Base-by-base conservation (phyloP, 1,140 invertebrate genomes). In the Zaprionus capensis region DNA sequence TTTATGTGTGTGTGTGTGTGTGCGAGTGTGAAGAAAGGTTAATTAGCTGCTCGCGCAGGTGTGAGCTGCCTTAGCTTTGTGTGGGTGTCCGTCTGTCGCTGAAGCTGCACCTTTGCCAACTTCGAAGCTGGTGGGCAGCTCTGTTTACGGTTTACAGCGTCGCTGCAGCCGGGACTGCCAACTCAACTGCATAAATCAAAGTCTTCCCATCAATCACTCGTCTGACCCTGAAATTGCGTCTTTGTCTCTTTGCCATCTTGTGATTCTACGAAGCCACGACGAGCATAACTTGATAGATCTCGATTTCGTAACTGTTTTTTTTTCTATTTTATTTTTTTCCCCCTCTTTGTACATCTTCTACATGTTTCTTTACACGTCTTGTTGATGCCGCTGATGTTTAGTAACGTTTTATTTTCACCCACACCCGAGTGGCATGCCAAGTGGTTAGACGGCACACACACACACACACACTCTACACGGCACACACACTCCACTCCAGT, bases 381-480 rank as follows among this genome's bases (percentile, higher is more conserved):
- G 58, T 64, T 31, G 53, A 61, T 76, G 74, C 61, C 62, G 46
- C 68, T 17, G n/a, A 51, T 49, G 71, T 61, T 72, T 78, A 83
- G 71, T 76, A 72, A 71, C 74, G 83, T 88, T 81, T 90, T 88
- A 88, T 88, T 88, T 88, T 88, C 81, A 84, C 85, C 84, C 46
- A 65, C 70, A 68, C 85, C 51, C 55, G 59, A 44, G 46, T 56
- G 67, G 84, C 87, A 88, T 88, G 55, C 57, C 81, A 88, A 88
- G 71, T 51, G 67, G 69, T 41, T 41, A 77, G 62, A 38, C 62
- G 62, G 34, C 58, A 55, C 61, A 20, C 17, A 51, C 15, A 31
- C 38, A 26, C 24, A 26, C 24, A 26, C 4, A 26, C 24, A n/a
- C n/a, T n/a, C n/a, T n/a, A n/a, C 20, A 20, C 51, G 1, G 4